These are phyloP conservation scores for Dinothrombium tinctorium DNA, from an alignment of 1,140 invertebrate genomes.

Conservation along the genomic window DNA sequence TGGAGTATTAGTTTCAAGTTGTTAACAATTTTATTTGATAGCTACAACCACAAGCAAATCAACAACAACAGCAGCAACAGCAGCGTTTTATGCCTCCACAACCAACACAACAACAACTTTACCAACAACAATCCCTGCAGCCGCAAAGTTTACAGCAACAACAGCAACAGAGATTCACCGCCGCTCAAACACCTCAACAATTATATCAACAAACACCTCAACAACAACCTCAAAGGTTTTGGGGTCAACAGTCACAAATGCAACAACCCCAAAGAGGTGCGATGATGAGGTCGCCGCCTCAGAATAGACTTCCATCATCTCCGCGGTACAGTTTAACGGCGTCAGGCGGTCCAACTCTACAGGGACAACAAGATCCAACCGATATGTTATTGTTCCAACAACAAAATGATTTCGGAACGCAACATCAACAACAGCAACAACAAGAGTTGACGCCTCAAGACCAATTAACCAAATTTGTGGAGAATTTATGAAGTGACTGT, in stretches of 20 bases:
- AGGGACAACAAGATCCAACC: conserved; percentile 7
- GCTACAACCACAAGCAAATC: too few species aligned
- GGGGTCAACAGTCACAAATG: conserved; percentile 14
- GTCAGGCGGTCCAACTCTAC: conserved; percentile 24
- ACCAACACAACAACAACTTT: too few species aligned
- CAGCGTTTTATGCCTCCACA: conserved; percentile 5
- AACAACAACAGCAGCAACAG: conserved; percentile 2
- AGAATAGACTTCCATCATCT: background rate
- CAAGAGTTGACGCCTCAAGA: conserved; percentile 51
- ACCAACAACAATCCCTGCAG: too few species aligned
- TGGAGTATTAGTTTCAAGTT: too few species aligned
- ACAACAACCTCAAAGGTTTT: conserved; percentile 18
- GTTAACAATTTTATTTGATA: too few species aligned
- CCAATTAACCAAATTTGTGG: conserved; percentile 72
- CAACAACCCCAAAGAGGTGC: conserved; percentile 12
- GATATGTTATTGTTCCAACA: conserved; percentile 20
- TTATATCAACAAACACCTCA: too few species aligned
- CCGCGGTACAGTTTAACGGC: conserved; percentile 19
- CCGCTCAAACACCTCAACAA: too few species aligned
- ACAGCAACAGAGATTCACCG: too few species aligned
- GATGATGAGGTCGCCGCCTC: background rate
- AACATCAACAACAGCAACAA: conserved; percentile 3
- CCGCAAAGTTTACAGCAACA: conserved; percentile 11
- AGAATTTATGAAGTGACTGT: conserved; percentile 40
- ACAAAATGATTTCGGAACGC: conserved; percentile 12